Conservation (phyloP, 2,113 vertebrate species). For the Cyanoderma ruficeps region DNA sequence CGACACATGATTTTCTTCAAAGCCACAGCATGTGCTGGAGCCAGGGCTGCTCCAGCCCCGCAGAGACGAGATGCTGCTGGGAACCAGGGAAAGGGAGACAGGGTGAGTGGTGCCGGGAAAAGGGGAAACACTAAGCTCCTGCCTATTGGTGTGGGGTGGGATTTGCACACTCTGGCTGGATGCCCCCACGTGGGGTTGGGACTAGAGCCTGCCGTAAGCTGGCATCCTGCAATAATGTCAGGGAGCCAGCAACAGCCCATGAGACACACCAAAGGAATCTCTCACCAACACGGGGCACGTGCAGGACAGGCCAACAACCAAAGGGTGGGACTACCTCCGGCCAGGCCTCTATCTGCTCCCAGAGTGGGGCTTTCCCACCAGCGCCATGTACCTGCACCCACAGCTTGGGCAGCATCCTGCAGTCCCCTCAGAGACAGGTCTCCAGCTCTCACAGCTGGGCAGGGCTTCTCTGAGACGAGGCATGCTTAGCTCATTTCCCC, state of each 20-base stretch:
- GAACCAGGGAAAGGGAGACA: neutral
- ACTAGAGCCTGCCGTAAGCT: neutral
- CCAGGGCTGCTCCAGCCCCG: neutral
- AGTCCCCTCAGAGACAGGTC: neutral
- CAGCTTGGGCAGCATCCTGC: neutral
- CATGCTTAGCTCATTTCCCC: neutral
- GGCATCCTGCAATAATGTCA: neutral
- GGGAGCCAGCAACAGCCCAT: neutral
- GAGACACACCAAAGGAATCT: neutral
- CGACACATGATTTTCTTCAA: neutral
- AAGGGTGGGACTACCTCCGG: neutral
- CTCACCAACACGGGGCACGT: rapidly evolving
- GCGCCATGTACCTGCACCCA: neutral
- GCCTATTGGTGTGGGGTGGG: neutral
- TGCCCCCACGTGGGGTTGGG: neutral
- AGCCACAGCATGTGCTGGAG: neutral
- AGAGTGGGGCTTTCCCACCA: neutral
- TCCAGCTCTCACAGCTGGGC: neutral
- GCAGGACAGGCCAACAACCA: neutral
- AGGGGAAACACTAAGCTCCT: neutral
- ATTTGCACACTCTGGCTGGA: neutral
- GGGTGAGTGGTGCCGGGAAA: neutral
- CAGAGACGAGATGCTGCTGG: neutral
- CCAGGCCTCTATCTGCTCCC: neutral
- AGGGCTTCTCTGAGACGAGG: neutral